Base-by-base conservation (phyloP, 2,888 invertebrate genomes). In the Taphrorychus bicolor region DNA sequence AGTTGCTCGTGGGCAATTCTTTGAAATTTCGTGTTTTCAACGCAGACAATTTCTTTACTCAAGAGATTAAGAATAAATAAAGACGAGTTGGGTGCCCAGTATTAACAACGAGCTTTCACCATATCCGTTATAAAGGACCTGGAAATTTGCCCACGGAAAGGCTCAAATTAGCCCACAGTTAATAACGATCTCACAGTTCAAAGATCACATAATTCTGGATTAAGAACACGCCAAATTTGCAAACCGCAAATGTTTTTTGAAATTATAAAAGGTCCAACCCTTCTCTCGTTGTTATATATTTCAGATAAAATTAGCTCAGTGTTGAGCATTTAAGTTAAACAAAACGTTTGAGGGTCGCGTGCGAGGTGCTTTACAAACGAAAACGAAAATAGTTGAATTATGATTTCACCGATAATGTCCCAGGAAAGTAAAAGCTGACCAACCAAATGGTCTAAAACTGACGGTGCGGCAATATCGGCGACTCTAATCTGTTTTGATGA, bases 401-500 rank as follows among this genome's bases (percentile, higher is more conserved):
- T 32, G 9, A 32, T 32, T 51, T 59, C n/a, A 16, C 9, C 5
- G 41, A 51, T 49, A 59, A 59, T 51, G 59, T 5, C 59, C 21
- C 59, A 49, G 17, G 40, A 59, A 22, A 51, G 41, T 51, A 59
- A n/a, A 51, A 48, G 65, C 52, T 65, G 59, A 54, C 53, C 65
- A 65, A 54, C 59, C 53, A 65, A 65, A 65, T 59, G 54, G 65
- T 52, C 49, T 18, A 65, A 65, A 65, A 65, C 59, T 65, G 65
- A 65, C 59, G 52, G 65, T 53, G 59, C 59, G 42, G 65, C 65
- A 59, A 59, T 65, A 59, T 65, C 56, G 52, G 66, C 66, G 59
- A 67, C 58, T 67, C 53, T 59, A 67, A 63, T 67, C 67, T 63
- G 63, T 67, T 63, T 59, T 22, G 59, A 67, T 67, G 59, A 67